These are phyloP conservation scores for Ceyx melanurus DNA, from an alignment of 2,113 vertebrate genomes.

Conservation along the genomic window DNA sequence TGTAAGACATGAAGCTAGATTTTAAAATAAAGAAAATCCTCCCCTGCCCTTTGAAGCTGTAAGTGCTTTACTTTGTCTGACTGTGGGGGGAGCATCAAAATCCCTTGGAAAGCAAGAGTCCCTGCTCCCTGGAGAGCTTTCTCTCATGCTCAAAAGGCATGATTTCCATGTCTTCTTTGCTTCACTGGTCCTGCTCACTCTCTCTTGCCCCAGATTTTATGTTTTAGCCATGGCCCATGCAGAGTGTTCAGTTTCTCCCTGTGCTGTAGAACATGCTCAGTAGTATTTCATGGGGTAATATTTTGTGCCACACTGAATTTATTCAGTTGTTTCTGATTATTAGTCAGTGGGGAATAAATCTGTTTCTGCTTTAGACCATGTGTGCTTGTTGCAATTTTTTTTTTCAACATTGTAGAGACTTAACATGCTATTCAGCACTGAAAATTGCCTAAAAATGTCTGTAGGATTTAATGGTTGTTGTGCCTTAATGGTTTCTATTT, in stretches of 20 bases:
- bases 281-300: background rate
- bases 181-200: background rate
- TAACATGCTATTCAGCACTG: background rate
- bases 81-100: background rate
- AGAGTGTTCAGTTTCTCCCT: background rate
- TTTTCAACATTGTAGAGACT: background rate
- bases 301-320: background rate
- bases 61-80: background rate
- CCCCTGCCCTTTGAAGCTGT: background rate
- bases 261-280: background rate
- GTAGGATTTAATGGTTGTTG: background rate
- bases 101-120: background rate
- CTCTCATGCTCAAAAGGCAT: background rate
- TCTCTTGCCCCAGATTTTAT: background rate
- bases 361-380: background rate
- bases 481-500: background rate
- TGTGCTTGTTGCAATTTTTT: background rate
- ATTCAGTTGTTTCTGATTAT: background rate
- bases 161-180: background rate
- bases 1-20: background rate
- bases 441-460: conserved; percentile 24
- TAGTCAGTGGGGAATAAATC: background rate
- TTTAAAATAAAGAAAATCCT: background rate
- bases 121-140: background rate
- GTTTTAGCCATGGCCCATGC: rapidly evolving